Percentiles rank a stretch among this genome's conserved stretches.
Conservation (phyloP, 2,797 vertebrate genomes). For the Rousettus madagascariensis region DNA sequence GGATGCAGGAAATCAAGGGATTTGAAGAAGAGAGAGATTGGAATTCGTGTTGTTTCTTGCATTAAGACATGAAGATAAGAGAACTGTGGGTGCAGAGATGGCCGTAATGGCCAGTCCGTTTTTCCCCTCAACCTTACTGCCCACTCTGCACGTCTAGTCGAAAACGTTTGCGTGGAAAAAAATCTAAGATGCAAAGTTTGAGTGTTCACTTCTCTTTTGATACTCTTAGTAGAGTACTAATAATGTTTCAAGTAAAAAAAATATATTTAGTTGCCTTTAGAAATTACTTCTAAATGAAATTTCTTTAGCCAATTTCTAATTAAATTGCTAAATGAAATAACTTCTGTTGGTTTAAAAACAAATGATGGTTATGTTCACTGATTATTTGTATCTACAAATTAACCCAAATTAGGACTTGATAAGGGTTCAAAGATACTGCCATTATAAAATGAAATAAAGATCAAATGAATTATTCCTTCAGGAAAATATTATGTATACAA, state of each 20-base stretch:
- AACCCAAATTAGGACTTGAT: background rate
- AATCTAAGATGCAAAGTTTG: constrained; percentile 47
- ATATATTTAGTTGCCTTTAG: constrained; percentile 40
- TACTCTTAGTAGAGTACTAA: background rate
- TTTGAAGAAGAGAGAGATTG: background rate
- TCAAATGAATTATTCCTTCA: background rate
- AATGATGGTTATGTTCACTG: background rate
- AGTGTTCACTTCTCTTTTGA: background rate
- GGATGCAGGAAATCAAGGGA: background rate
- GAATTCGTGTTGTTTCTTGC: background rate
- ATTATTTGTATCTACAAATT: constrained; percentile 45
- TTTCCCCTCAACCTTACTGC: background rate
- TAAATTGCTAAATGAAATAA: constrained; percentile 61
- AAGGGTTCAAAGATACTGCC: background rate
- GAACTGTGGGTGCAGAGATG: background rate
- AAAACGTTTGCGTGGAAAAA: constrained; percentile 65
- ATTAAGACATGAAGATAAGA: constrained; percentile 1
- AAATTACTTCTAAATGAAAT: constrained; percentile 57
- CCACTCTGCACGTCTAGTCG: constrained; percentile 58
- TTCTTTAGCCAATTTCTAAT: constrained; percentile 41
- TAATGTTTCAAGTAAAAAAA: constrained; percentile 78
- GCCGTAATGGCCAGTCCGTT: background rate
- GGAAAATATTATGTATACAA: background rate
- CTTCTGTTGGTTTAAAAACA: constrained; percentile 43
- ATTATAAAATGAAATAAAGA: constrained; percentile 31